Base-by-base conservation (phyloP, 2,797 vertebrate genomes). In the Agapornis canus region DNA sequence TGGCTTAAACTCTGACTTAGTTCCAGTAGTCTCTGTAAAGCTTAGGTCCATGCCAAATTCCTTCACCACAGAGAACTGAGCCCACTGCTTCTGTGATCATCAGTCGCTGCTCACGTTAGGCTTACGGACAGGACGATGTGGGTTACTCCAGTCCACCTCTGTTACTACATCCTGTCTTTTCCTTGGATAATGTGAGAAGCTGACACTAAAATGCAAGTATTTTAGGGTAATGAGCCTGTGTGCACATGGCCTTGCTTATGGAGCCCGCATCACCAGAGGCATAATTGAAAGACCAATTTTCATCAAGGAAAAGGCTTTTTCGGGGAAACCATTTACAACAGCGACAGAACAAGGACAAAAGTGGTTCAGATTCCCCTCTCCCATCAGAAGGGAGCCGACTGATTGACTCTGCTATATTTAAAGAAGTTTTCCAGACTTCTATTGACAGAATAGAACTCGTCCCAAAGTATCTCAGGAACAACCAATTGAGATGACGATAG, bases 31-130 rank as follows among this genome's bases (percentile, higher is more conserved):
- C 52, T 35, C 40, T 35, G 45, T 12, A 35, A 37, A 51, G 32
- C 42, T 63, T 17, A 56, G 68, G 56, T 40, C 43, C 2, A 1
- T 6, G 13, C 13, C 45, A 35, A 1, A 18, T 47, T 57, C 45
- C 16, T 8, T 31, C 59, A 27, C 14, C 22, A 13, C 25, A 13
- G 37, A 63, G 39, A 49, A 32, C 1, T 4, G 7, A 63, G 40
- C 14, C 8, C 32, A 3, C 5, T 6, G 2, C 12, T 63, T 48
- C 2, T 45, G 71, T 22, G 16, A 23, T 16, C 19, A 7, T 22
- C 48, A 5, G 4, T 27, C 3, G 3, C 54, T 69, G 23, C 57
- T 68, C 15, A 1, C 1, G 1, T 21, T n/a, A 48, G 19, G 51
- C 17, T 78, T 11, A 2, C 1, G 6, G 10, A 12, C 14, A 52